Evolutionary conservation across 2,888 invertebrate genomes (phyloP).

Genomic region (Scaptomyza polygonia): DNA sequence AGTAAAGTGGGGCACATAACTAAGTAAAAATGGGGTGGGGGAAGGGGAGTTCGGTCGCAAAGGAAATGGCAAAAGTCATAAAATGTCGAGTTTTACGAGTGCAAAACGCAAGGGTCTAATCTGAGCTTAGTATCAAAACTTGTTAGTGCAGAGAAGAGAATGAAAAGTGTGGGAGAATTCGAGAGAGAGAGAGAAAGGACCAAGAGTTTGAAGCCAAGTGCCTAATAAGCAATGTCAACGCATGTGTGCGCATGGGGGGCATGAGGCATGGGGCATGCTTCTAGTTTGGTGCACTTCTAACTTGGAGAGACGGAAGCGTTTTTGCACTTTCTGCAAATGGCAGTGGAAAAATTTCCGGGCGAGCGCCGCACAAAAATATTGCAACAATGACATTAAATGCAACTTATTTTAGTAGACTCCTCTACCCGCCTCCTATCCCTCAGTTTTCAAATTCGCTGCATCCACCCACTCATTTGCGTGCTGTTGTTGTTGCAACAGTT

Average conservation of each 20-base stretch:
- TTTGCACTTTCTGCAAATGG: slow-evolving; percentile 76
- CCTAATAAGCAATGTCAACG: slow-evolving; percentile 78
- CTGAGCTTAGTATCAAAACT: slow-evolving; percentile 78
- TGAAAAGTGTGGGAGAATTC: neutral
- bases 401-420: slow-evolving; percentile 65
- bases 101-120: slow-evolving; percentile 81
- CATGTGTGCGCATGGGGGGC: slow-evolving; percentile 47
- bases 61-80: slow-evolving; percentile 81
- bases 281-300: slow-evolving; percentile 50
- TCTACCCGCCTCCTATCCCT: neutral
- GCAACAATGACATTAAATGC: slow-evolving; percentile 80
- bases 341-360: slow-evolving; percentile 50
- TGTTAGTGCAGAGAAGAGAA: slow-evolving; percentile 58
- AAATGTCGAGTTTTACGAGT: slow-evolving; percentile 81
- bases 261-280: slow-evolving; percentile 17
- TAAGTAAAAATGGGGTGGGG: slow-evolving; percentile 20
- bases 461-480: slow-evolving; percentile 66
- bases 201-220: slow-evolving; percentile 13
- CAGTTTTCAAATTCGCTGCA: neutral
- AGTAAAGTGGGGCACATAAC: slow-evolving; percentile 5
- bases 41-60: too few relatives aligned
- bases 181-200: neutral
- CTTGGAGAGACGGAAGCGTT: slow-evolving; percentile 64
- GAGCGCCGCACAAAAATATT: slow-evolving; percentile 61
- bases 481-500: slow-evolving; percentile 36